Base-by-base conservation (phyloP, 2,888 invertebrate genomes). In the Tetrapedia diversipes region DNA sequence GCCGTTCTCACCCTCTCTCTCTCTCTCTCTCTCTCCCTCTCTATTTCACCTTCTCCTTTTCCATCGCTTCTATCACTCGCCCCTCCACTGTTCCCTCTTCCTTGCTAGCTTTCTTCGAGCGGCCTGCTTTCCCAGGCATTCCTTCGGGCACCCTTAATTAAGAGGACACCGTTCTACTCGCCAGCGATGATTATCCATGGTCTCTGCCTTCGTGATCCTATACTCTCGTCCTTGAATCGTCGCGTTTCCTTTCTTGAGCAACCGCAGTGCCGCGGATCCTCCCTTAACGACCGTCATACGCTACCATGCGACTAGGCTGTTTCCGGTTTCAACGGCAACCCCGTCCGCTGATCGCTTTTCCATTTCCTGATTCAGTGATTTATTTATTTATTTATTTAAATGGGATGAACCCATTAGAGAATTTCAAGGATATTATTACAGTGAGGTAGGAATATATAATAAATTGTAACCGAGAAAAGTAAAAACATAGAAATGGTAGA, bases 71-170 rank as follows among this genome's bases (percentile, higher is more conserved):
- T n/a, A n/a, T n/a, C n/a, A n/a, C n/a, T n/a, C n/a, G n/a, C 27
- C n/a, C 41, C n/a, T n/a, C 6, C 34, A 0, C 6, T 19, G 4
- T 45, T 22, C 37, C n/a, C 37, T 24, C 19, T 4, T 63, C 76
- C 75, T 82, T 22, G 47, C 32, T n/a, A 54, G 54, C 66, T 56
- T 72, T 72, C 73, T 43, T 61, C 54, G 41, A 16, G 8, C 22
- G 14, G 16, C 59, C 59, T 51, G 60, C 63, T 79, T 74, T 64
- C 65, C 57, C 61, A 66, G 63, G 63, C 81, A 63, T 77, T 81
- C 79, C 79, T 70, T 22, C 70, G 59, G 81, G 78, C 85, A 86
- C 87, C 87, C 86, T 89, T 88, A 89, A 89, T 89, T 88, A 89
- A 89, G 88, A 89, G 88, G 87, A 86, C 86, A 81, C 82, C 86